A percentile compares a stretch with the other conserved stretches of the same genome.
Conservation (phyloP, 2,113 vertebrate species). For the Gallinago undulata region DNA sequence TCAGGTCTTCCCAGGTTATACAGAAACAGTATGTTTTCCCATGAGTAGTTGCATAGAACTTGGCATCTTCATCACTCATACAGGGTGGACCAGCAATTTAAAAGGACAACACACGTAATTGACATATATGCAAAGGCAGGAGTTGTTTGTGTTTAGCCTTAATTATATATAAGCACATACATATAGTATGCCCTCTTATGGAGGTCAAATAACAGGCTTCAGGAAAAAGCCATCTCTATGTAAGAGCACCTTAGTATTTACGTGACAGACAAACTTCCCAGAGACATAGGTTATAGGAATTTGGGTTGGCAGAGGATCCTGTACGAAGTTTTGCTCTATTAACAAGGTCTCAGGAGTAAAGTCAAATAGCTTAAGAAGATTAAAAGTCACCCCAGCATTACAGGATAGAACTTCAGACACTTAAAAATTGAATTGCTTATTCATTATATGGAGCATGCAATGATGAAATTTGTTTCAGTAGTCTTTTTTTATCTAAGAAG, state of each 20-base stretch:
- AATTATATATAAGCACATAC: not conserved
- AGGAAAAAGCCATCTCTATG: not conserved
- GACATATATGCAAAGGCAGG: not conserved
- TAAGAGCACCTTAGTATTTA: not conserved
- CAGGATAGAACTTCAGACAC: not conserved
- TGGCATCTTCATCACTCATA: not conserved
- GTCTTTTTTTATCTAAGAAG: not conserved
- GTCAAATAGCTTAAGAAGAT: not conserved
- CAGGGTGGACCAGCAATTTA: not conserved
- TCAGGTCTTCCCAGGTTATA: not conserved
- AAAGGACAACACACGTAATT: not conserved
- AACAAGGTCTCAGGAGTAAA: not conserved
- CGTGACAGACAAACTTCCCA: not conserved
- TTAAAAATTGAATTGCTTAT: not conserved
- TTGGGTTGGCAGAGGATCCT: not conserved
- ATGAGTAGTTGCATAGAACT: not conserved
- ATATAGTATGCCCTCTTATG: not conserved
- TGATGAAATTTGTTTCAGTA: not conserved
- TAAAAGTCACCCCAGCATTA: not conserved
- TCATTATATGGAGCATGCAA: not conserved
- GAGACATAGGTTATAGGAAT: not conserved
- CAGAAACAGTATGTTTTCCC: not conserved
- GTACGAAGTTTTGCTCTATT: not conserved
- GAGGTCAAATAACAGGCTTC: not conserved
- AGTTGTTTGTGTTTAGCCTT: not conserved